These are phyloP conservation scores for Psilanteris sp. DNA, from an alignment of 1,140 invertebrate species.

Conservation along the genomic window DNA sequence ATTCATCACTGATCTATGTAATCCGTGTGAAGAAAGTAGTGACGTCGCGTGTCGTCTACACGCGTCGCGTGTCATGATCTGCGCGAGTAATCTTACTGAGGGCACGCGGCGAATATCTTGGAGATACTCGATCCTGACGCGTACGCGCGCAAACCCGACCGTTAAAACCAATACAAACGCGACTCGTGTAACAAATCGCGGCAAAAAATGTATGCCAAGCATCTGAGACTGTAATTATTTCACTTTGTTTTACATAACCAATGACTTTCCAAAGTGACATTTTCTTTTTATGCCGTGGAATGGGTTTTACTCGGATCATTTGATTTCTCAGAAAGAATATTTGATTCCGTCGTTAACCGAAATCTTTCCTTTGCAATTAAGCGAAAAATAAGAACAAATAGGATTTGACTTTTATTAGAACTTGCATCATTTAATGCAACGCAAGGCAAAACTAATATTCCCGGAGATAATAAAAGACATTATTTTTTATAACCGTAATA, in stretches of 20 bases:
- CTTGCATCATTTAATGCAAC: too few species aligned
- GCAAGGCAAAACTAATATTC: too few species aligned
- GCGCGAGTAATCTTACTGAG: slow-evolving; percentile 43
- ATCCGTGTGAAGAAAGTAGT: slow-evolving; percentile 44
- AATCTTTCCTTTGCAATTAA: too few species aligned
- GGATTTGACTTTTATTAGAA: too few species aligned
- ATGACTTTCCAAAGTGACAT: slow-evolving; percentile 30
- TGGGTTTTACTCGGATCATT: slow-evolving; percentile 3
- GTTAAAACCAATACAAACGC: slow-evolving; percentile 11
- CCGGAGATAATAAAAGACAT: slow-evolving; percentile 6
- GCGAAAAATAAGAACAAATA: too few species aligned
- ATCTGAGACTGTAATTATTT: slow-evolving; percentile 34
- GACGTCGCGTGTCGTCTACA: slow-evolving; percentile 53
- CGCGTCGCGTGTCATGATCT: slow-evolving; percentile 62
- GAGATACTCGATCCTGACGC: slow-evolving; percentile 22
- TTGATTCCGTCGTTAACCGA: too few species aligned
- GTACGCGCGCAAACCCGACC: slow-evolving; percentile 5
- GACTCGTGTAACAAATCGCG: slow-evolving; percentile 9
- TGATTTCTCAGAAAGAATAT: not conserved
- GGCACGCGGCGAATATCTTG: slow-evolving; percentile 12
- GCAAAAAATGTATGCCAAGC: slow-evolving; percentile 30
- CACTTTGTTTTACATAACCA: slow-evolving; percentile 27
- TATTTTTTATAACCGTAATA: slow-evolving; percentile 11
- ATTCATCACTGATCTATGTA: slow-evolving; percentile 35
- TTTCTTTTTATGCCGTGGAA: not conserved